Base-by-base conservation (phyloP, 2,888 invertebrate genomes). In the Rhimphoctona megacephalus region DNA sequence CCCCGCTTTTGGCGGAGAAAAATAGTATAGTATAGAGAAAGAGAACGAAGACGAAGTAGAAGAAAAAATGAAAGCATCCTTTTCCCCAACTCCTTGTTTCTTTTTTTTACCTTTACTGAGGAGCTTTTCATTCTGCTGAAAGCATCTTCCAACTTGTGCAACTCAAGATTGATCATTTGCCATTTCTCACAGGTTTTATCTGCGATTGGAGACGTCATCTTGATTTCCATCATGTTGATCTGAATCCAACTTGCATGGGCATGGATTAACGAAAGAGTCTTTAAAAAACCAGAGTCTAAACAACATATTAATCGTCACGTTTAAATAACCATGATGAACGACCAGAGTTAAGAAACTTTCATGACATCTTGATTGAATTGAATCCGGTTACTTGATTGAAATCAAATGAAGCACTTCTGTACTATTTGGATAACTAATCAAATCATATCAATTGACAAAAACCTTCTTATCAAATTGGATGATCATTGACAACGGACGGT, bases 61-160 rank as follows among this genome's bases (percentile, higher is more conserved):
- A 64, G 19, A 64, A 80, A 80, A 46, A 64, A 81, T 30, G 49
- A 64, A 49, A 49, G 11, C 39, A 43, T 67, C 39, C 73, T 46
- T 84, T 66, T 39, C 66, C 67, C 52, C 54, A 52, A 39, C 69
- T 57, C 30, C 43, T 46, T 69, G 67, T 84, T 80, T 80, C 69
- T 49, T 74, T 67, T 43, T 46, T 43, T 36, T 17, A 9, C 25
- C 33, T 33, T 11, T 46, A 69, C 49, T 70, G 39, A 25, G 39
- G 25, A 79, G 83, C 81, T 81, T 72, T 81, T 81, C 80, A 81
- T 81, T 61, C 69, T 30, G 64, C 39, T 81, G 61, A 72, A 43
- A 81, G 72, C 72, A 36, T 67, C 61, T 64, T n/a, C 74, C 8
- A 69, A 39, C 66, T 67, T n/a, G 54, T 22, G 36, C 69, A 19